Conservation (phyloP, 1,140 invertebrate species). For the Heliconius melpomene region DNA sequence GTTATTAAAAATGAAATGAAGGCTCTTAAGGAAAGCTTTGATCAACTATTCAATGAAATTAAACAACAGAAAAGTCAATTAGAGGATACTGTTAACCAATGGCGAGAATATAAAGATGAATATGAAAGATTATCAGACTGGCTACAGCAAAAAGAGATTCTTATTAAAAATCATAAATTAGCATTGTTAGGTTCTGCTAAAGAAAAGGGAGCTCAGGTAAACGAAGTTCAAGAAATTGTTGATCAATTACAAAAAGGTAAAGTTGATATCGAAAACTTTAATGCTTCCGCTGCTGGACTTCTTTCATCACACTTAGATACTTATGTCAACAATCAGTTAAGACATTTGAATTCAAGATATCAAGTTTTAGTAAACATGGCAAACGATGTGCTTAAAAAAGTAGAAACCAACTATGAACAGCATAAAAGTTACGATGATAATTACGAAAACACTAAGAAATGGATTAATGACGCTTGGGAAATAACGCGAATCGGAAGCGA, state of each 20-base stretch:
- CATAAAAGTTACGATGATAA: conserved; percentile 92
- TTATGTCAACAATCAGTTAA: conserved; percentile 94
- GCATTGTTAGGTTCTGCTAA: conserved; percentile 89
- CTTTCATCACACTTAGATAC: conserved; percentile 93
- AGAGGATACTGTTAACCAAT: conserved; percentile 90
- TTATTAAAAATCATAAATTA: conserved; percentile 94
- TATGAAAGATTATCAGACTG: conserved; percentile 95
- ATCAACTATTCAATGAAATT: conserved; percentile 92
- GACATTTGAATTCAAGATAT: conserved; percentile 94
- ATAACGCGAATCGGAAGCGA: conserved; percentile 91
- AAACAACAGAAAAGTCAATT: conserved; percentile 91
- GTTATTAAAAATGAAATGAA: conserved; percentile 92
- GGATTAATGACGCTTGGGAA: conserved; percentile 94
- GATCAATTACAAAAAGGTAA: conserved; percentile 89
- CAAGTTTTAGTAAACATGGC: conserved; percentile 94
- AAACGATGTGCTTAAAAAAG: conserved; percentile 96
- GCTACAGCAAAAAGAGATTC: conserved; percentile 95
- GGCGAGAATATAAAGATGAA: conserved; percentile 95
- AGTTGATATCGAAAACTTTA: conserved; percentile 91
- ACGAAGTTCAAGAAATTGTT: conserved; percentile 89
- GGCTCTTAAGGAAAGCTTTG: conserved; percentile 91
- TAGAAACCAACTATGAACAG: conserved; percentile 94
- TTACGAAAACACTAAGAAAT: conserved; percentile 89
- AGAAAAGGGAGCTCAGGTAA: conserved; percentile 93
- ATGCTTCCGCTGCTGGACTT: conserved; percentile 88